Conservation (phyloP, 1,140 invertebrate genomes). For the Heliconius hewitsoni region DNA sequence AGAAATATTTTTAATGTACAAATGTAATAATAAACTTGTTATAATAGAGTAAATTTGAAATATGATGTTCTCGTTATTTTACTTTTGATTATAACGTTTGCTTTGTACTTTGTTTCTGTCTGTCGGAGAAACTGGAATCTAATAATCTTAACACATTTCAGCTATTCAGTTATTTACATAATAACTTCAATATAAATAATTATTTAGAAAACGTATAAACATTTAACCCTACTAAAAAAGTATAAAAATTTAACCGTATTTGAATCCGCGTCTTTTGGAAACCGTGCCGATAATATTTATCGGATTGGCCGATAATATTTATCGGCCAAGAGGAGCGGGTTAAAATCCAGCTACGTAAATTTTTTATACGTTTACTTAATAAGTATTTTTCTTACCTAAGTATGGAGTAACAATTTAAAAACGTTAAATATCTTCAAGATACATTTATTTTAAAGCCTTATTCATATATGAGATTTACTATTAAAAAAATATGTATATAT, state of each 20-base stretch:
- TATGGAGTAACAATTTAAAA: too few relatives aligned
- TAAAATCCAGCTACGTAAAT: too few relatives aligned
- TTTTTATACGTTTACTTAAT: too few relatives aligned
- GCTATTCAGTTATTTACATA: conserved; percentile 12
- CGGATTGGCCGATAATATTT: too few relatives aligned
- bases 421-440: neutral
- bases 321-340: too few relatives aligned
- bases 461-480: neutral
- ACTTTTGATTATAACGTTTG: conserved; percentile 24
- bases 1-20: neutral
- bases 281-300: too few relatives aligned
- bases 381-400: too few relatives aligned
- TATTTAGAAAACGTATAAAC: too few relatives aligned
- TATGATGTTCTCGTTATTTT: conserved; percentile 30
- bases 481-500: neutral
- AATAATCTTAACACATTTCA: conserved; percentile 31
- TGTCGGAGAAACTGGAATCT: conserved; percentile 21
- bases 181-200: neutral
- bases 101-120: neutral
- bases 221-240: too few relatives aligned
- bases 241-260: too few relatives aligned
- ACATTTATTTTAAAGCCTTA: neutral
- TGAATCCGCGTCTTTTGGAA: too few relatives aligned
- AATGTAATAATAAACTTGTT: neutral
- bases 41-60: neutral